Conservation (phyloP, 1,140 invertebrate species). For the Caerostris extrusa region DNA sequence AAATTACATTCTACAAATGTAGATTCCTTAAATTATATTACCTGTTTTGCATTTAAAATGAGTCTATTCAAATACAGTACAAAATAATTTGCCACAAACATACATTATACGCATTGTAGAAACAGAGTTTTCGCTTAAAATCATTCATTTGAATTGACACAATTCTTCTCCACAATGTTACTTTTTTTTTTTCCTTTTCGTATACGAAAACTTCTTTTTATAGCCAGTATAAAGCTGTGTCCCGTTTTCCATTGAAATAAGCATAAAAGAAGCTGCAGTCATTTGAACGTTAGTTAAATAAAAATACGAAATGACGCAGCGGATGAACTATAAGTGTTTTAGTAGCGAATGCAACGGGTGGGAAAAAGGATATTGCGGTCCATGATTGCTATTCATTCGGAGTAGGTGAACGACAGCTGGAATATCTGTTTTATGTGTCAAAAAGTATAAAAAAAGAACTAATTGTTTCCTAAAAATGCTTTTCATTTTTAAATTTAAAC, state of each 20-base stretch:
- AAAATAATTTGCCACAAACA: background rate
- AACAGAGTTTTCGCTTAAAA: background rate
- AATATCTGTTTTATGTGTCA: background rate
- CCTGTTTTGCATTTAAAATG: background rate
- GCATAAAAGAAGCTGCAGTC: constrained; percentile 24
- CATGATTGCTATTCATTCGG: background rate
- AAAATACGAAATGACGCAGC: constrained; percentile 36
- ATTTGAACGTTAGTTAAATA: constrained; percentile 63
- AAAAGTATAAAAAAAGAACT: background rate
- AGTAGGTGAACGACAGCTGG: background rate
- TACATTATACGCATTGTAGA: background rate
- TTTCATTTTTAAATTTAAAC: background rate
- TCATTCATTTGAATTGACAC: constrained; percentile 37
- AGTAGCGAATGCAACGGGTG: constrained; percentile 1
- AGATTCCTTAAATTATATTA: too few species aligned
- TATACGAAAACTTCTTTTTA: constrained; percentile 13
- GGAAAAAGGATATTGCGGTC: background rate
- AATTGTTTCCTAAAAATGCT: background rate
- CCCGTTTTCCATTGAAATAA: constrained; percentile 40
- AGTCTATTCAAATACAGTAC: background rate
- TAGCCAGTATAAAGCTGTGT: constrained; percentile 5
- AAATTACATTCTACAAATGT: too few species aligned
- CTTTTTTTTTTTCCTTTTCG: constrained; percentile 21
- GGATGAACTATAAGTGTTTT: background rate
- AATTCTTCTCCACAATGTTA: background rate